These are phyloP conservation scores for Cosmopolites sordidus DNA, from an alignment of 2,888 invertebrate species.

Conservation along the genomic window DNA sequence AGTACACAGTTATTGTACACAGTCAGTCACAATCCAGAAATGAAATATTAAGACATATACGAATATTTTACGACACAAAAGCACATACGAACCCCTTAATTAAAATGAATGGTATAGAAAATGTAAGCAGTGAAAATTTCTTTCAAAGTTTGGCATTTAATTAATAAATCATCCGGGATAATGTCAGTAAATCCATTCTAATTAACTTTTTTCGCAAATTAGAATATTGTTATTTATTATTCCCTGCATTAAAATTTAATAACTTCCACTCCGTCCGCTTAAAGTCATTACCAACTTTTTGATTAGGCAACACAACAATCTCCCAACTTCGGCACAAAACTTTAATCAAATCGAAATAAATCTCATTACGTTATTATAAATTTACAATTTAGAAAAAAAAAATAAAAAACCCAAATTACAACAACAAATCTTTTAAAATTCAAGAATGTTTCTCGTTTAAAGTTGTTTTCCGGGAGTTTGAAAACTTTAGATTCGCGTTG, in stretches of 20 bases:
- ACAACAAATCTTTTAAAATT: slow-evolving; percentile 13
- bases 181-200: background rate
- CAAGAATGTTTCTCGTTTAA: slow-evolving; percentile 19
- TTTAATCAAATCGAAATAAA: slow-evolving; percentile 7
- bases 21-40: too few species aligned
- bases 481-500: slow-evolving; percentile 12
- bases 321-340: slow-evolving; percentile 2
- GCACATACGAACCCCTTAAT: too few species aligned
- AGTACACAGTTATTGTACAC: too few species aligned
- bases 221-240: slow-evolving; percentile 1
- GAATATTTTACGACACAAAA: too few species aligned
- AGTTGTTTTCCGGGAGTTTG: slow-evolving; percentile 3
- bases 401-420: slow-evolving; percentile 11
- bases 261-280: background rate
- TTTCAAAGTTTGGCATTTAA: too few species aligned
- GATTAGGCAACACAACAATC: slow-evolving; percentile 2
- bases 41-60: too few species aligned
- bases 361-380: slow-evolving; percentile 9
- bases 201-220: background rate
- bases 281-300: background rate
- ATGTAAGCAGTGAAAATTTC: too few species aligned
- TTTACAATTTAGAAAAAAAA: slow-evolving; percentile 9
- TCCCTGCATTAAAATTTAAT: background rate
- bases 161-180: too few species aligned
- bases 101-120: too few species aligned